These are phyloP conservation scores for Coracopsis vasa DNA, from an alignment of 2,113 vertebrate species.

Conservation along the genomic window DNA sequence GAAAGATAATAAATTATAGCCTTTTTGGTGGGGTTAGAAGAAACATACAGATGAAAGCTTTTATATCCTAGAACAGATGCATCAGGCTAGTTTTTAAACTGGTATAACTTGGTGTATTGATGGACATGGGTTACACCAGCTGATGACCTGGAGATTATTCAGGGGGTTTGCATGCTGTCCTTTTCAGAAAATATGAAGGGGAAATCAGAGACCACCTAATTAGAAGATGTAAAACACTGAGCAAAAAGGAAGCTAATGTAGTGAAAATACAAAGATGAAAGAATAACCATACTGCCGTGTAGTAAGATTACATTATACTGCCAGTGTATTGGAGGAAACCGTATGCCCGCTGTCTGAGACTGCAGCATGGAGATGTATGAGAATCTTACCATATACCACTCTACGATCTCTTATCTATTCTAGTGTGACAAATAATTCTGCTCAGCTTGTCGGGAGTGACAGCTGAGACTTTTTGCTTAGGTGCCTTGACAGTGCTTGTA, in stretches of 20 bases:
- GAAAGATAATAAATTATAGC: not conserved
- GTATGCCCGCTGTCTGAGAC: not conserved
- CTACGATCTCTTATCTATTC: constrained; percentile 66
- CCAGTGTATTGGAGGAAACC: not conserved
- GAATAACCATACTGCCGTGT: not conserved
- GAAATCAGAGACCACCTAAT: not conserved
- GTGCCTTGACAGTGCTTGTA: constrained; percentile 77
- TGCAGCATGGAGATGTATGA: constrained; percentile 10
- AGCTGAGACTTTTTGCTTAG: constrained; percentile 78
- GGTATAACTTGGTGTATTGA: not conserved
- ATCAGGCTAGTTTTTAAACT: not conserved
- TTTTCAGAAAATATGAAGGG: not conserved
- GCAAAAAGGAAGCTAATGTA: not conserved
- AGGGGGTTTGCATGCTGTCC: not conserved
- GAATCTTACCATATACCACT: constrained; percentile 36
- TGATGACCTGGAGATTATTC: not conserved
- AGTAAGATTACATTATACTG: not conserved
- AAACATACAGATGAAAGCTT: not conserved
- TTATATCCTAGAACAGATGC: not conserved
- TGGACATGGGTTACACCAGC: not conserved
- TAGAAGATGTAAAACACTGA: not conserved
- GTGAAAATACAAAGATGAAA: not conserved
- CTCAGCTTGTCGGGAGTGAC: constrained; percentile 74
- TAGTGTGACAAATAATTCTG: constrained; percentile 81
- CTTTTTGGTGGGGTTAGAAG: not conserved